Evolutionary conservation across 1,140 invertebrate genomes (phyloP).

Genomic region (Philaenus spumarius): DNA sequence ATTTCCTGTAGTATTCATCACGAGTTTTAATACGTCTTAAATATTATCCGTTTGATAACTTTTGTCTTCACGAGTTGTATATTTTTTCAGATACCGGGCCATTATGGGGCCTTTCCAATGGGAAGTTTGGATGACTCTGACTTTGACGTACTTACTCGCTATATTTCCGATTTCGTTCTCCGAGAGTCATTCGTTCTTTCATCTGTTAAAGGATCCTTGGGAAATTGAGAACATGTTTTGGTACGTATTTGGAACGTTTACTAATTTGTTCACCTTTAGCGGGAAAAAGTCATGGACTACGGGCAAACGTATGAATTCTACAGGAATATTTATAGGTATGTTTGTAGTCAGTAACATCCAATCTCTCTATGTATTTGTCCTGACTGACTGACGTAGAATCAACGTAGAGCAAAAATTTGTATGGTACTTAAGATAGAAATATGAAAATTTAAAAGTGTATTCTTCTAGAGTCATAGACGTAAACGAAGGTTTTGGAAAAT

Average conservation of each 20-base stretch:
- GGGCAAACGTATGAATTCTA: conserved; percentile 53
- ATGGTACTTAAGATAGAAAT: too few relatives aligned
- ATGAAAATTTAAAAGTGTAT: too few relatives aligned
- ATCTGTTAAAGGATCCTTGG: conserved; percentile 54
- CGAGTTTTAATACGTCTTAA: too few relatives aligned
- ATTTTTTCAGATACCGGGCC: conserved; percentile 57
- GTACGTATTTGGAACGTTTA: conserved; percentile 74
- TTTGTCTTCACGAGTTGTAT: too few relatives aligned
- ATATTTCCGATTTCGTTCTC: conserved; percentile 64
- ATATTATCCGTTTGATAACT: background rate
- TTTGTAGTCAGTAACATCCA: too few relatives aligned
- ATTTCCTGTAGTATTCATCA: background rate
- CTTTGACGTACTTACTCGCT: conserved; percentile 57
- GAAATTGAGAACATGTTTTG: conserved; percentile 55
- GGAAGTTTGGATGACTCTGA: conserved; percentile 64
- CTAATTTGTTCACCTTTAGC: conserved; percentile 65
- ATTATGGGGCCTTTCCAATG: conserved; percentile 72
- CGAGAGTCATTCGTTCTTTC: conserved; percentile 53
- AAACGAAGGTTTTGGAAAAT: too few relatives aligned
- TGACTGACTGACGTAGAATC: too few relatives aligned
- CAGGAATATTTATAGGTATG: conserved; percentile 58
- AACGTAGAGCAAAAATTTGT: too few relatives aligned
- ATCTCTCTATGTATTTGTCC: conserved; percentile 10
- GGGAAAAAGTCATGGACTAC: conserved; percentile 59
- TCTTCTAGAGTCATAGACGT: too few relatives aligned